Percentiles rank a stretch among this genome's conserved stretches.
Conservation (phyloP, 2,113 vertebrate genomes). For the Antidorcas marsupialis region DNA sequence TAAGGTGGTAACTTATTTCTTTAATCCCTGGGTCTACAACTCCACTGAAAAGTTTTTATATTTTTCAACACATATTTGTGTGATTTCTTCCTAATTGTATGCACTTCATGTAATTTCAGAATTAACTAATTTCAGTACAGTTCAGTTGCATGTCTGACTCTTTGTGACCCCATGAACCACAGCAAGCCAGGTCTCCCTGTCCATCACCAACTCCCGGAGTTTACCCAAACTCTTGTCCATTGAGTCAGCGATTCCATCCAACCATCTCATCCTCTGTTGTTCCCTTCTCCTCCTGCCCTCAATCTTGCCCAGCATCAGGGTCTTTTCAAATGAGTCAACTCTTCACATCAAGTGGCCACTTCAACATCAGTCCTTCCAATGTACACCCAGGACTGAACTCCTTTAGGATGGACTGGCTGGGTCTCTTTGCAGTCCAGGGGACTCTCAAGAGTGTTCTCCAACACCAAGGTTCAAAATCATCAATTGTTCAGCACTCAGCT, state of each 20-base stretch:
- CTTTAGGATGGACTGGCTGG: not conserved
- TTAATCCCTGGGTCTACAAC: constrained; percentile 28
- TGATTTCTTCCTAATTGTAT: constrained; percentile 1
- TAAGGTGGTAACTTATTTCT: constrained; percentile 23
- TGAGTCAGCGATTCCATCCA: not conserved
- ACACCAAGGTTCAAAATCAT: not conserved
- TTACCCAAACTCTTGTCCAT: not conserved
- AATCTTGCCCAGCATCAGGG: not conserved
- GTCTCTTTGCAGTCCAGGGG: not conserved
- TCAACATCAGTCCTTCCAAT: not conserved
- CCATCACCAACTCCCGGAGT: not conserved
- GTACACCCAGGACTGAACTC: not conserved
- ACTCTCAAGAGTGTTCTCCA: not conserved
- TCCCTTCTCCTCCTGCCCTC: not conserved
- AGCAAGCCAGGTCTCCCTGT: not conserved
- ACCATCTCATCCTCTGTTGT: not conserved
- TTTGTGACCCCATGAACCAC: not conserved
- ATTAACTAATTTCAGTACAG: not conserved
- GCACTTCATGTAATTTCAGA: not conserved
- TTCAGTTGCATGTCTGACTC: not conserved
- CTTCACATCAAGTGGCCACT: not conserved
- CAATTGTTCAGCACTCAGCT: fast-evolving
- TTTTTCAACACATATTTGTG: not conserved
- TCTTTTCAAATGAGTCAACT: not conserved
- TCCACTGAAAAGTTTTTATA: constrained; percentile 58